Base-by-base conservation (phyloP, 2,113 vertebrate species). In the human (Homo sapiens) region DNA sequence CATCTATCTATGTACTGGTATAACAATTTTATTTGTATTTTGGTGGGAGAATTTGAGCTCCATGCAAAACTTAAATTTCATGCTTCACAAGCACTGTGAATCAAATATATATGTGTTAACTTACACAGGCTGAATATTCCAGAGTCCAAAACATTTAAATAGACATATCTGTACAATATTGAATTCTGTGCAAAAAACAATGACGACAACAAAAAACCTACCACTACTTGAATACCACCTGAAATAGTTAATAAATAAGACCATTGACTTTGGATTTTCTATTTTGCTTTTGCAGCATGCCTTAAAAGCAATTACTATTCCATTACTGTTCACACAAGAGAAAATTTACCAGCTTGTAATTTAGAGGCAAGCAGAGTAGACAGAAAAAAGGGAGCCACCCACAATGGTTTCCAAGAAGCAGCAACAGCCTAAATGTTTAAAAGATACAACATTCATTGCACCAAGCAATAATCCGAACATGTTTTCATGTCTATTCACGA, bases 291-390 rank as follows among this genome's bases (percentile, higher is more conserved):
- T 96, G 59, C 66, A 91, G 90, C 81, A 86, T 52, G 95, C 89
- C 88, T 97, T 96, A 93, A 96, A 93, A 96, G 97, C 97, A 97
- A 96, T 97, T 93, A 96, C 94, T 96, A 93, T 96, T 92, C 94
- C 81, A 96, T 96, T 91, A 96, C 82, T 91, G 78, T 97, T 97
- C 93, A 92, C 97, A 97, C 55, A 75, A 94, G 81, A 97, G 92
- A 96, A 94, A 93, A 95, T 93, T 89, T 94, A 97, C 96, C 85
- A 94, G 90, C 78, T 95, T 79, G 61, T 95, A 97, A 97, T 96
- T 96, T 81, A 97, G 93, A 97, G 83, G 73, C 95, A 97, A 91
- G 90, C 35, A 68, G 87, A 92, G 32, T 23, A 93, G 88, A 73
- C 78, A 95, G 95, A 89, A 93, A 68, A 95, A 94, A 93, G 70